Percentiles rank a stretch among this genome's conserved stretches.
Conservation (phyloP, 2,113 vertebrate genomes). For the Heloderma charlesbogerti region DNA sequence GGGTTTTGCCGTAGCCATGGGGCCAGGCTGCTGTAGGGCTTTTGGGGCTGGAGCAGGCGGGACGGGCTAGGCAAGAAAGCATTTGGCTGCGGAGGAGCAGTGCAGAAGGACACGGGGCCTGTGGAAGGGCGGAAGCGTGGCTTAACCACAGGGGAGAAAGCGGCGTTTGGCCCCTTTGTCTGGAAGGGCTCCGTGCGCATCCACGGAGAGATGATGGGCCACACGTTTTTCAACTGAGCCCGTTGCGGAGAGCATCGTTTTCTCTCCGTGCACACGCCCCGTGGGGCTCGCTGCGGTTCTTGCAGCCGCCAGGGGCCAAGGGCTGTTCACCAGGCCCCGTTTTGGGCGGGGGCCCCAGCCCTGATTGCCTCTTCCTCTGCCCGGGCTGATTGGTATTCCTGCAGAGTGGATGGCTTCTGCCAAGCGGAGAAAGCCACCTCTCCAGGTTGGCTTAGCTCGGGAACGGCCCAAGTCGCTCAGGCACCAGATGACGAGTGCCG, state of each 20-base stretch:
- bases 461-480: background rate
- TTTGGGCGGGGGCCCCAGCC: background rate
- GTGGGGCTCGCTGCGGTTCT: background rate
- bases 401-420: background rate
- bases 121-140: background rate
- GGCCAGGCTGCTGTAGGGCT: too few species aligned
- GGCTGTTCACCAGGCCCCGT: background rate
- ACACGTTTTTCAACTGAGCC: background rate
- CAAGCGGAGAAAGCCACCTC: background rate
- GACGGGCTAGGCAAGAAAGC: too few species aligned
- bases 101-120: background rate
- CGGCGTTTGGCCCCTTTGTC: background rate
- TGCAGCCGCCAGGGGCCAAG: accelerated
- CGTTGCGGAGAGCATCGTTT: background rate
- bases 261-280: too few species aligned
- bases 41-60: background rate
- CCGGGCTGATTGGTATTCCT: conserved; percentile 15
- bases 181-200: background rate
- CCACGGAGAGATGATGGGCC: background rate
- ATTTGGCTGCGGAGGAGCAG: background rate
- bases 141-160: background rate
- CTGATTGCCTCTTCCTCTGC: background rate
- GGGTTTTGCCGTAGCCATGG: too few species aligned
- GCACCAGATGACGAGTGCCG: background rate
- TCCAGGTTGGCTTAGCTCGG: background rate